Evolutionary conservation across 1,140 invertebrate genomes (phyloP), one percentile per base, ranked within the genome.

Genomic region (Phenacoccus solenopsis): DNA sequence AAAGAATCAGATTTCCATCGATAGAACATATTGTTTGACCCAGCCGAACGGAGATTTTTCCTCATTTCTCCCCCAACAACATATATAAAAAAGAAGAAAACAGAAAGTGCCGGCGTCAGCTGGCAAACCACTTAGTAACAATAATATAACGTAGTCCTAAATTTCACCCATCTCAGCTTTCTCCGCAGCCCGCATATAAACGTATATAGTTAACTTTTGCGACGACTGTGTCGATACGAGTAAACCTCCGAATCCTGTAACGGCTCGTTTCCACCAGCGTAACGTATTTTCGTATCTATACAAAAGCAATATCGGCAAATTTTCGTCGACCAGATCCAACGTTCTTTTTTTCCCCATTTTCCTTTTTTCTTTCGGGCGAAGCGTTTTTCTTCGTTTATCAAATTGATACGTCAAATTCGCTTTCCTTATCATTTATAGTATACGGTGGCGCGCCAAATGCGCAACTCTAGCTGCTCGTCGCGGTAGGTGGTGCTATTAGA

Each of bases 81-180:
- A n/a, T n/a, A 22, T 5, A 64, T 24, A 64, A 24, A 64, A 64
- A 64, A 64, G 25, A 64, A 24, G 21, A 27, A 64, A 64, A 64
- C 59, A 64, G 21, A 64, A 64, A 64, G 59, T 64, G 59, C 20
- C 25, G 59, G 59, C 59, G 59, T 64, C 59, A 64, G 59, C 59
- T 64, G 59, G 59, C 59, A 27, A 25, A 64, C 59, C 59, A 64
- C 59, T 64, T 64, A 64, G 59, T 64, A 64, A 64, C 59, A 64
- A 64, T 64, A 64, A 64, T 64, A 64, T 64, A 49, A 49, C 38
- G 59, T 64, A 64, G 59, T 64, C 59, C 59, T 64, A 64, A 64
- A 64, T 64, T 64, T 64, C 59, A 64, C 25, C 59, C 59, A 64
- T 64, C 59, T 64, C 21, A 25, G 21, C 16, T 64, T 25, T 64